Evolutionary conservation across 2,888 invertebrate genomes (phyloP), one percentile per base, ranked within the genome.

Genomic region (Habroteleia sp.): DNA sequence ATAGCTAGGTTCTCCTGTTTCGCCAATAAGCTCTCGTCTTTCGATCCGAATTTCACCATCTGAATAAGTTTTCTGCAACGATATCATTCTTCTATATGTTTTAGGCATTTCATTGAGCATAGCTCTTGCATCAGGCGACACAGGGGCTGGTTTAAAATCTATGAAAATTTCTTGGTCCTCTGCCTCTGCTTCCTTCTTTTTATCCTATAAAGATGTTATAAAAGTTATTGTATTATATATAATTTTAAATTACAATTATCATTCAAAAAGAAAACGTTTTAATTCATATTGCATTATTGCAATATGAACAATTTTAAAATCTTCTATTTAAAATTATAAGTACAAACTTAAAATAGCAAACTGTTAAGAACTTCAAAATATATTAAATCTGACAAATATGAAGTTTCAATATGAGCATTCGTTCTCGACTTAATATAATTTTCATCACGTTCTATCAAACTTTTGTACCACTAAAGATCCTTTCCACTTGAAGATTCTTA

Each of bases 111-210:
- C 83, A 65, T 84, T 84, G 5, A 88, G 82, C 41, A 85, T 82
- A 10, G 83, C 84, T 71, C 92, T 91, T 52, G 92, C 92, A 50
- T 92, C 92, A 52, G 93, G 92, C 10, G 93, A 92, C 78, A 92
- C 92, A 35, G 91, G 91, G 50, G 92, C 92, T 3, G 96, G 96
- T 88, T 96, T 95, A 86, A 96, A 96, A 85, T 96, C 95, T 78
- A 96, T 96, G 74, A 96, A 93, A 62, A 96, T 96, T 89, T 96
- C 96, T 80, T 92, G 92, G 85, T 94, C 93, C 82, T 93, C 93
- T 79, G 92, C 91, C 76, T 92, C 90, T 85, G 91, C 90, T 41
- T 80, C 80, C 27, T 75, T 82, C 52, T 76, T 79, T 16, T 76
- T 77, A 54, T 68, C 76, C 68, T 77, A 58, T 4, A 39, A 20